Percentiles rank a stretch among this genome's conserved stretches.
Conservation (phyloP, 1,140 invertebrate species). For the Diorhabda carinulata region DNA sequence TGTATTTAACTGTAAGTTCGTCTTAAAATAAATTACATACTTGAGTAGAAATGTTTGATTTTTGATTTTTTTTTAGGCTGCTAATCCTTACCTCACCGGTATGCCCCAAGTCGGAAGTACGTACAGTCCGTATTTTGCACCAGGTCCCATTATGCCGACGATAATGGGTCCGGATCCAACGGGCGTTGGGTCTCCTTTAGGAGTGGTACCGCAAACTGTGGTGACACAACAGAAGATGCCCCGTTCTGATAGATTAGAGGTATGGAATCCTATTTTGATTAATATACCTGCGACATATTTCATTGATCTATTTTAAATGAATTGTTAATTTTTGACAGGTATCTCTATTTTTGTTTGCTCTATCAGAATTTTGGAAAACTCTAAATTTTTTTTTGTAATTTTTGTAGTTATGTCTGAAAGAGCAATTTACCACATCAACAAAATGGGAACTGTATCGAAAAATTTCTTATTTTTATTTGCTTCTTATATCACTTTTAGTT, state of each 20-base stretch:
- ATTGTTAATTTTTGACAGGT: neutral
- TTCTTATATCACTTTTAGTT: slow-evolving; percentile 19
- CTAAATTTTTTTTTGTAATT: too few species aligned
- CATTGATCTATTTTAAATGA: slow-evolving; percentile 11
- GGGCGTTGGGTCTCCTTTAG: slow-evolving; percentile 61
- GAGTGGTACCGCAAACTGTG: slow-evolving; percentile 79
- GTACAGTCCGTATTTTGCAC: slow-evolving; percentile 83
- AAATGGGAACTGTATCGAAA: slow-evolving; percentile 2
- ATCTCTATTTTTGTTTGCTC: neutral
- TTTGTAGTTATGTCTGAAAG: too few species aligned
- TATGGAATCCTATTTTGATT: slow-evolving; percentile 52
- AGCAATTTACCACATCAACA: neutral
- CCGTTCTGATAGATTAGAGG: slow-evolving; percentile 92
- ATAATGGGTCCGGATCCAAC: slow-evolving; percentile 77
- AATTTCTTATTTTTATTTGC: slow-evolving; percentile 16
- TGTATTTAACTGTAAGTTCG: too few species aligned
- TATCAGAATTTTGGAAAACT: too few species aligned
- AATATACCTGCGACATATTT: slow-evolving; percentile 16
- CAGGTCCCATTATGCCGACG: slow-evolving; percentile 80
- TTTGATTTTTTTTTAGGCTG: slow-evolving; percentile 59
- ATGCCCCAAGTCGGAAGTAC: slow-evolving; percentile 78
- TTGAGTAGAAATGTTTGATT: neutral
- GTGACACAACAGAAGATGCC: slow-evolving; percentile 88
- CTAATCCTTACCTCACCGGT: slow-evolving; percentile 83
- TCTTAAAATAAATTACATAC: too few species aligned